These are phyloP conservation scores for Micropterix aruncella DNA, from an alignment of 2,888 invertebrate species.

Conservation along the genomic window DNA sequence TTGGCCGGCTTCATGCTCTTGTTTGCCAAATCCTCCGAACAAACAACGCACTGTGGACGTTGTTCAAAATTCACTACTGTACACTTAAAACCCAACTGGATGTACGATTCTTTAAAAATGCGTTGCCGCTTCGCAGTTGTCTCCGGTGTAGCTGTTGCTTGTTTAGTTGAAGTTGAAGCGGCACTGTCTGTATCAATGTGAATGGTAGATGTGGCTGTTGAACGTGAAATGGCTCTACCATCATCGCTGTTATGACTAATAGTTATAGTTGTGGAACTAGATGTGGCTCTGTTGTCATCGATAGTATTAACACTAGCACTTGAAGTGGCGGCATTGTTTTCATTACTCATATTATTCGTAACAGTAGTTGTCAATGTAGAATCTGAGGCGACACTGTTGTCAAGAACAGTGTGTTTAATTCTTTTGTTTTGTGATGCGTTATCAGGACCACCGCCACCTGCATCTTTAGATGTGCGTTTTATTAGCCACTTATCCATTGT, in stretches of 20 bases:
- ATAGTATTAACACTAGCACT: too few species aligned
- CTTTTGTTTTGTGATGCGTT: conserved; percentile 5
- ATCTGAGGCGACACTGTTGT: conserved; percentile 5
- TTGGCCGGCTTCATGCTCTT: conserved; percentile 11
- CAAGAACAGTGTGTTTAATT: conserved; percentile 5
- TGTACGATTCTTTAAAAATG: conserved; percentile 1
- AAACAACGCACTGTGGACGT: conserved; percentile 5
- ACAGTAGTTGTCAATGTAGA: conserved; percentile 4
- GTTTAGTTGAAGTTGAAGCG: conserved; percentile 5
- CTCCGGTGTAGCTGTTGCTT: conserved; percentile 4
- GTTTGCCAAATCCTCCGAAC: conserved; percentile 3
- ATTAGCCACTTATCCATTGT: conserved; percentile 1
- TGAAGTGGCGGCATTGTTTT: conserved; percentile 1
- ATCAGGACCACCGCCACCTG: conserved; percentile 4
- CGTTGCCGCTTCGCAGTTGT: conserved; percentile 2
- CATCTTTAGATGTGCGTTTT: conserved; percentile 1
- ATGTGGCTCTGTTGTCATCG: neutral
- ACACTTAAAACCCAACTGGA: conserved; percentile 4
- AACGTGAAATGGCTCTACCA: too few species aligned
- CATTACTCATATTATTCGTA: too few species aligned
- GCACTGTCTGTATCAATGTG: conserved; percentile 5
- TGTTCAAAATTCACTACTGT: conserved; percentile 4
- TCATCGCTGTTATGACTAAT: conserved; percentile 4
- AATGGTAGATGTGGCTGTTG: conserved; percentile 4
- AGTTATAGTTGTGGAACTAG: conserved; percentile 1